Evolutionary conservation across 2,113 vertebrate species (phyloP), one percentile per base, ranked within the genome.

Genomic region (Sinocyclocheilus maitianheensis): DNA sequence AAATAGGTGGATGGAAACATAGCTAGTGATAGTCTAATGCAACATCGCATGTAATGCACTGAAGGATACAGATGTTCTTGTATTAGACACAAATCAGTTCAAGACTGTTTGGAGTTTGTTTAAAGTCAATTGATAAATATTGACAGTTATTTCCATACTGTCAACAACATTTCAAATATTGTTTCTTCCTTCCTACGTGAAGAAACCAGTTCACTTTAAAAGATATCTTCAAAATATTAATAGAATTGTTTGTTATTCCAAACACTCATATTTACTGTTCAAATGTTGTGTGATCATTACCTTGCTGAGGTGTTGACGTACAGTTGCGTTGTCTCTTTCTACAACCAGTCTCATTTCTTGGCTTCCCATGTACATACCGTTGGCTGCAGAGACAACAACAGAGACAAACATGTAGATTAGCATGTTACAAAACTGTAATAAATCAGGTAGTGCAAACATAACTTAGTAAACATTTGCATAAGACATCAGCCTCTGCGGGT

Each of bases 321-420:
- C 97, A 65, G 95, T 97, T 18, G 86, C 14, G 74, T 96, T 93
- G 88, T 99, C 97, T 94, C 97, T 94, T 83, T 96, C 94, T 82
- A 96, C 77, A 51, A 99, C 94, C 12, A 91, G 90, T 89, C 91
- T 93, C 98, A 99, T 99, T 93, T 99, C 98, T 90, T 99, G 97
- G 88, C 95, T 93, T 8, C 94, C 97, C 94, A 99, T 94, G 86
- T 99, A 99, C 93, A 96, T 94, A 46, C 91, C 93, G 75, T 99
- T 99, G 24, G 94, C 98, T 99, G 91, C 3, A 87, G 90, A 85
- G 8, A 87, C 60, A 18, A 77, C 48, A 40, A 43, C 11, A 85
- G 63, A 83, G 58, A 77, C 14, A 34, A 12, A 22, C 24, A 34
- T 2, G 9, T 30, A 18, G 16, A 77, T 51, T 51, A 51, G 43